These are phyloP conservation scores for Lagria hirta DNA, from an alignment of 2,888 invertebrate species.

Conservation along the genomic window DNA sequence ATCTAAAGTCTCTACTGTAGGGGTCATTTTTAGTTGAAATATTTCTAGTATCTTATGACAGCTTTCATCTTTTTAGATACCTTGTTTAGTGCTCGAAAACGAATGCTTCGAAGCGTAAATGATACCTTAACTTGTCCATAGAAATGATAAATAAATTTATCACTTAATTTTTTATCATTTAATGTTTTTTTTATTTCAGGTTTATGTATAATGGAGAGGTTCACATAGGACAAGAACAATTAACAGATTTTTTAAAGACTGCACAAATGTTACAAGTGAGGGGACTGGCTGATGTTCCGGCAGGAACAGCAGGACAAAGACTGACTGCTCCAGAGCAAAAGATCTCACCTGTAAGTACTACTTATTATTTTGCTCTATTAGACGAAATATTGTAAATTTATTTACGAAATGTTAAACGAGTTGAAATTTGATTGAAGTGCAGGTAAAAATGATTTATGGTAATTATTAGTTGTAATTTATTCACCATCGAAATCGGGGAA, in stretches of 20 bases:
- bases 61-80: conserved; percentile 31
- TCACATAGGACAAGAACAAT: conserved; percentile 83
- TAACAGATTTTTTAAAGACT: conserved; percentile 82
- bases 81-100: conserved; percentile 26
- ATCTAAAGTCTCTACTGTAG: conserved; percentile 16
- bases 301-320: conserved; percentile 52
- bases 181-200: conserved; percentile 51
- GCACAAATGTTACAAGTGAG: conserved; percentile 86
- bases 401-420: neutral
- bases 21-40: conserved; percentile 20
- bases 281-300: conserved; percentile 79
- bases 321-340: conserved; percentile 61
- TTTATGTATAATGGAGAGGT: conserved; percentile 94
- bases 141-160: conserved; percentile 2
- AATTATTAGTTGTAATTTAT: neutral
- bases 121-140: conserved; percentile 3
- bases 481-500: too few species aligned
- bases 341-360: conserved; percentile 68
- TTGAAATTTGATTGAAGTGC: neutral
- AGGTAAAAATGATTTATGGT: conserved; percentile 4
- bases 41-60: conserved; percentile 27
- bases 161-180: conserved; percentile 4
- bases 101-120: conserved; percentile 17
- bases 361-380: neutral
- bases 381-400: too few species aligned